Evolutionary conservation across 2,113 vertebrate genomes (phyloP), one percentile per base, ranked within the genome.

Genomic region (Myrmophylax atrothorax): DNA sequence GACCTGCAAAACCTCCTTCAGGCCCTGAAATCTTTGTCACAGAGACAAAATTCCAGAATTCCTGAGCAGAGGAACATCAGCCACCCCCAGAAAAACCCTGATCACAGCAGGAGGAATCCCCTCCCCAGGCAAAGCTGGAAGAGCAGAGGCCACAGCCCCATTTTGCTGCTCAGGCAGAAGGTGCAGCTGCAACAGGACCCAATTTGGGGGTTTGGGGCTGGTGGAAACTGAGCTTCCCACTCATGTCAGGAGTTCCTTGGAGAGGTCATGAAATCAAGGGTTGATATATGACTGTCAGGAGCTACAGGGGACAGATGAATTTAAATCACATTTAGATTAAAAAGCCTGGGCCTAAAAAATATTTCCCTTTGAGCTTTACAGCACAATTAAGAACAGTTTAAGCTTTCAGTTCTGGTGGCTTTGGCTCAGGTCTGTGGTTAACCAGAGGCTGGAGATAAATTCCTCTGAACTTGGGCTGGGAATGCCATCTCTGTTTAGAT

Each of bases 341-440:
- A 96, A 92, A 81, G 91, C 47, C 82, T 15, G 80, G 87, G 89
- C 72, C 94, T 59, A 78, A 24, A 89, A 87, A 96, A 95, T 96
- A 96, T 97, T 97, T 97, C 91, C 94, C 77, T 97, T 96, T 75
- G 90, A 95, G 96, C 96, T 96, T 96, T 95, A 35, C 89, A 72
- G 96, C 42, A 56, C 97, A 96, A 97, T 97, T 96, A 96, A 93
- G 96, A 96, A 80, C 94, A 97, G 96, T 96, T 97, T 92, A 91
- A 92, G 94, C 93, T 97, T 95, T 93, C 89, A 73, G 12, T 66
- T 76, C 95, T 67, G 83, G 96, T 53, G 95, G 96, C 95, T 95
- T 86, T 80, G 70, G 14, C 87, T 95, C 96, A 82, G 96, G 87
- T 77, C 91, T 96, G 97, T 19, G 97, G 97, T 97, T 97, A 96